Conservation (phyloP, 2,888 invertebrate species). For the Ypsolopha sequella region DNA sequence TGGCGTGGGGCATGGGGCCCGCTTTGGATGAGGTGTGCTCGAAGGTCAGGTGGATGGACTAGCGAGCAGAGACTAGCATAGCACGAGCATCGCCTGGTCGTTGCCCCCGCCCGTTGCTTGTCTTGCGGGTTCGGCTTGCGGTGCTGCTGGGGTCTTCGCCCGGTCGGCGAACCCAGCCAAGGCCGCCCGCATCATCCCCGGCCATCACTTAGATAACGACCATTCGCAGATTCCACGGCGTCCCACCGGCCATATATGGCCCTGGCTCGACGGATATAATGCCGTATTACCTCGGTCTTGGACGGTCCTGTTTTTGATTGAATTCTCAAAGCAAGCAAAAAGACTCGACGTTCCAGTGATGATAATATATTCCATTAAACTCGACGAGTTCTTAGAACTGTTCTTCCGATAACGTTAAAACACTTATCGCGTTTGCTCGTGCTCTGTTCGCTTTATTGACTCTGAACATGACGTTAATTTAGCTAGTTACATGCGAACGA, state of each 20-base stretch:
- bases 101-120: conserved; percentile 69
- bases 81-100: conserved; percentile 48
- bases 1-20: conserved; percentile 5
- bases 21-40: conserved; percentile 16
- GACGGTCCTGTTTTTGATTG: no score
- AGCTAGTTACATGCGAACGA: not conserved
- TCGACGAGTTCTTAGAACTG: no score
- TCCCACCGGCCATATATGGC: conserved; percentile 14
- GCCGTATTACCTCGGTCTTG: not conserved
- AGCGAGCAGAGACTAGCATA: conserved; percentile 22
- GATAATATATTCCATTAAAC: no score
- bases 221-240: conserved; percentile 34
- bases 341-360: no score
- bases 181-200: conserved; percentile 67
- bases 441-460: not conserved
- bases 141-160: conserved; percentile 67
- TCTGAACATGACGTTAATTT: not conserved
- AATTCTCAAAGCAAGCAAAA: no score
- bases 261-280: conserved; percentile 14
- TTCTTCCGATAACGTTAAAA: no score
- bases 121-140: conserved; percentile 22
- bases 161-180: conserved; percentile 67
- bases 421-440: no score
- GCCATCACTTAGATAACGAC: conserved; percentile 42
- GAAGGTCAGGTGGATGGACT: conserved; percentile 37